Evolutionary conservation across 2,888 invertebrate genomes (phyloP).

Genomic region (Microplitis deprimator): DNA sequence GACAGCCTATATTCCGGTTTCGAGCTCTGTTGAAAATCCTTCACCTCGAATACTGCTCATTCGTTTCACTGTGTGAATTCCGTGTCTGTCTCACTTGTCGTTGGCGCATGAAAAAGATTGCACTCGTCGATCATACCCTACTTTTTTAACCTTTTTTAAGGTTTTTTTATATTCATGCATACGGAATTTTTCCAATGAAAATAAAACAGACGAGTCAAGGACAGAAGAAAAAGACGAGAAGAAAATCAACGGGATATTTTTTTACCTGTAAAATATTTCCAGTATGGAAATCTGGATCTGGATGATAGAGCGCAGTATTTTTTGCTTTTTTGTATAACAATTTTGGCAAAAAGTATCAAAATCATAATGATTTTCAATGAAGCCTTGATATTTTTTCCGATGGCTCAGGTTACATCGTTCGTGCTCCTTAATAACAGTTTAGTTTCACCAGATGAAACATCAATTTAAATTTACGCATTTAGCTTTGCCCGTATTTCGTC

Average conservation of each 20-base stretch:
- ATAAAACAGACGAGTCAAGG: background rate
- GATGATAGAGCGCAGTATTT: too few relatives aligned
- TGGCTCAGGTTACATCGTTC: too few relatives aligned
- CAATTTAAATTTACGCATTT: background rate
- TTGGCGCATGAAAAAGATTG: conserved; percentile 3
- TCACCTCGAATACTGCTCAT: background rate
- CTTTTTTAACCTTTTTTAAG: background rate
- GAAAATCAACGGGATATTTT: background rate
- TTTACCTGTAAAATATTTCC: background rate
- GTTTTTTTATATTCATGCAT: conserved; percentile 6
- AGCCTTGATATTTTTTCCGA: background rate
- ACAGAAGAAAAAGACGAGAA: too few relatives aligned
- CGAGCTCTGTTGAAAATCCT: conserved; percentile 19
- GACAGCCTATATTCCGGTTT: conserved; percentile 41
- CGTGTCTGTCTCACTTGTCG: background rate
- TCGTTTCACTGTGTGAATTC: background rate
- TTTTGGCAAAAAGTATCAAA: too few relatives aligned
- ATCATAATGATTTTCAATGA: too few relatives aligned
- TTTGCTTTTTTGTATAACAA: too few relatives aligned
- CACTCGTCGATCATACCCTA: conserved; percentile 4
- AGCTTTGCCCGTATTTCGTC: background rate
- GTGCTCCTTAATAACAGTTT: background rate
- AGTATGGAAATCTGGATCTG: too few relatives aligned
- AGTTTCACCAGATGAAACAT: background rate
- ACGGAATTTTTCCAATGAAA: background rate